Evolutionary conservation across 2,113 vertebrate species (phyloP).

Genomic region (Eira barbara): DNA sequence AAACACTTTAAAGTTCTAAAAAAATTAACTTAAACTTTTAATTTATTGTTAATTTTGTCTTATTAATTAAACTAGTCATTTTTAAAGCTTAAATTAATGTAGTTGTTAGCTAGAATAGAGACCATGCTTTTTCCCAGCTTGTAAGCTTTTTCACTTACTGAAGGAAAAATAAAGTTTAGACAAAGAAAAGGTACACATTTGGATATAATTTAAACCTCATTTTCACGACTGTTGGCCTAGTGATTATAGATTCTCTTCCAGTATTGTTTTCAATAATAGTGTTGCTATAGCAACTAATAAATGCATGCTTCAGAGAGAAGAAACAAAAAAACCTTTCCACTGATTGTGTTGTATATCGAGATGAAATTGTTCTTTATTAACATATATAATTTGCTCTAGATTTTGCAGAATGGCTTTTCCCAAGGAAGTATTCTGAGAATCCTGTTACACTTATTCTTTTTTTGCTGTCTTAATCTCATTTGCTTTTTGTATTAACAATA

Average conservation of each 20-base stretch:
- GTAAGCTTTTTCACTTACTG: conserved; percentile 71
- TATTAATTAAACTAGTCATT: conserved; percentile 50
- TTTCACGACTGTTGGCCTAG: conserved; percentile 84
- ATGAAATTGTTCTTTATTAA: conserved; percentile 24
- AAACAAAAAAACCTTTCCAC: conserved; percentile 62
- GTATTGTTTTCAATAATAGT: conserved; percentile 89
- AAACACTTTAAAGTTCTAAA: conserved; percentile 55
- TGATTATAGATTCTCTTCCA: conserved; percentile 82
- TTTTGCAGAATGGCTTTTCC: conserved; percentile 33
- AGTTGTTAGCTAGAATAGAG: conserved; percentile 35
- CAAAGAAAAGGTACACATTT: conserved; percentile 84
- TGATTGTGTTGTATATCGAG: conserved; percentile 33
- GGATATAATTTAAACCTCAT: conserved; percentile 89
- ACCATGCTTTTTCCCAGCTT: conserved; percentile 29
- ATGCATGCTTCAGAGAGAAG: conserved; percentile 59
- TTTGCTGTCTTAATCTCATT: background rate
- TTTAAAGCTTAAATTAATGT: conserved; percentile 61
- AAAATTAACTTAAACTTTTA: conserved; percentile 58
- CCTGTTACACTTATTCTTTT: background rate
- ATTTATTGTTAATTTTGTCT: conserved; percentile 44
- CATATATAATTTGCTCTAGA: background rate
- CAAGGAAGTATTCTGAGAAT: background rate
- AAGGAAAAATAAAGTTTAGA: conserved; percentile 83
- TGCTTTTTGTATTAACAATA: background rate
- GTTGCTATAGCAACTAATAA: conserved; percentile 85